Base-by-base conservation (phyloP, 1,140 invertebrate genomes). In the Dreissena rostriformis region DNA sequence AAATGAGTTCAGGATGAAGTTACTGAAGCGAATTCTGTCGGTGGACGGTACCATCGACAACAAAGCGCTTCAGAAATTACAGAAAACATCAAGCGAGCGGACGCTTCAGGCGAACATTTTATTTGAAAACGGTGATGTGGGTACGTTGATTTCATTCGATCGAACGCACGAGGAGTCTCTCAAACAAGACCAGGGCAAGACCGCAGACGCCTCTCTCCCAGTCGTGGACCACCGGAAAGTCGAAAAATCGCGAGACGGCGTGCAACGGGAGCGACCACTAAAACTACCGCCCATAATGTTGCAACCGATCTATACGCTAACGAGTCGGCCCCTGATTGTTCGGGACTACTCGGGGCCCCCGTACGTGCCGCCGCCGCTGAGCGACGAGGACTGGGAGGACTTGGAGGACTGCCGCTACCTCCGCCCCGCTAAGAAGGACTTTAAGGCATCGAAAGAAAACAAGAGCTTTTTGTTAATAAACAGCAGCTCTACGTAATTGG, bases 1-100 rank as follows among this genome's bases (percentile, higher is more conserved):
- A 26, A 82, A 82, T 66, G 79, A 82, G 26, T 82, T 82, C 79
- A 82, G 71, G 51, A 82, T 82, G 79, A 82, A 82, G 53, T 26
- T 82, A 6, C 28, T 82, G 29, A 82, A 74, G 29, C 55, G 79
- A 29, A 82, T 82, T 61, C 63, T 82, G 39, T 82, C 79, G n/a
- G 79, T 82, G 49, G 79, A 82, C 53, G 79, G 79, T 24, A 82
- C 70, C 52, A 82, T 82, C n/a, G 79, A 82, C 39, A 82, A 74
- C n/a, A 82, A 74, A 49, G 55, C 79, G 12, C 39, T 82, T 15
- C 53, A 74, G 17, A 82, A 82, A 28, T 57, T 82, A 15, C 79
- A 82, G 57, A 82, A 74, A 82, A 52, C 70, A 10, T 82, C 79
- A 15, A 82, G 79, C 52, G 79, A 82, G 66, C 28, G 79, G 39